Evolutionary conservation across 2,888 invertebrate species (phyloP).

Genomic region (Coenonympha arcania): DNA sequence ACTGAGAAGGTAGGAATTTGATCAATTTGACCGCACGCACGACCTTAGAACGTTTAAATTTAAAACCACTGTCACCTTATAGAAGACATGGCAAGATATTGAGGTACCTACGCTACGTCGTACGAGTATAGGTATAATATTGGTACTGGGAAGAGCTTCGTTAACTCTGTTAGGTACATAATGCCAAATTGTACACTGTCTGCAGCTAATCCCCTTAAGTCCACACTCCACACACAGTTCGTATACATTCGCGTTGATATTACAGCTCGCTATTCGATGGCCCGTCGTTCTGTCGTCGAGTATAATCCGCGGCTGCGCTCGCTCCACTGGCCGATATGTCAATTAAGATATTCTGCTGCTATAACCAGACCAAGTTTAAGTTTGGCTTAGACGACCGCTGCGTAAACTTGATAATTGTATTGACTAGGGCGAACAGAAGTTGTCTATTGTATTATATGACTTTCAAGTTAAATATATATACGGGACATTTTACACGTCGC

Average conservation of each 20-base stretch:
- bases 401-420: constrained; percentile 20
- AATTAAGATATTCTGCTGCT: constrained; percentile 53
- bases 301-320: constrained; percentile 32
- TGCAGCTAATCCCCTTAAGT: not conserved
- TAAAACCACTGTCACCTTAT: no score
- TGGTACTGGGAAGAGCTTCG: no score
- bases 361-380: constrained; percentile 30
- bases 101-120: no score
- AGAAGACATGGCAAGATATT: no score
- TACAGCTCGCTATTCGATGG: constrained; percentile 7
- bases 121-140: no score
- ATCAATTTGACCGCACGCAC: no score
- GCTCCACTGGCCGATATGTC: constrained; percentile 46
- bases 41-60: no score
- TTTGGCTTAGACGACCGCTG: constrained; percentile 17
- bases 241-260: not conserved
- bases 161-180: not conserved
- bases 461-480: no score
- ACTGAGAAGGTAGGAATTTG: no score
- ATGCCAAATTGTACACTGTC: not conserved
- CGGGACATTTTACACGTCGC: no score
- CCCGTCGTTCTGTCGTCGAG: constrained; percentile 32
- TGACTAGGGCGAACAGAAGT: constrained; percentile 11
- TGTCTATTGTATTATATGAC: constrained; percentile 4
- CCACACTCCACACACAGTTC: constrained; percentile 5